A percentile compares a stretch with the other conserved stretches of the same genome.
Conservation (phyloP, 2,797 vertebrate species). For the Carcharodon carcharias region DNA sequence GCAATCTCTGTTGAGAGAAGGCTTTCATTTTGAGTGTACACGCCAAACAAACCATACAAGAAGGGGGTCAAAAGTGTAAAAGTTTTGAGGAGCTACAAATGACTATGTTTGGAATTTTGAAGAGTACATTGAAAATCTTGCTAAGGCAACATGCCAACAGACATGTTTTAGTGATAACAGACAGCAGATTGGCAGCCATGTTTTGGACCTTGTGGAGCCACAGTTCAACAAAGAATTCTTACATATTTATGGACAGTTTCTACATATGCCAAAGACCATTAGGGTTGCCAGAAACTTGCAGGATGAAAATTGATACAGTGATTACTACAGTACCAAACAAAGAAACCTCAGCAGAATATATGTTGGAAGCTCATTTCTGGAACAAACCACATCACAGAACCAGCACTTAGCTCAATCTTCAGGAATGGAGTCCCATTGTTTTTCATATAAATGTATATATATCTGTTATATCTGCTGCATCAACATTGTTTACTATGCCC, state of each 20-base stretch:
- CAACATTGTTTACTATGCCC: neutral
- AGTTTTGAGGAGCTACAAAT: neutral
- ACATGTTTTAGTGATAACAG: conserved; percentile 22
- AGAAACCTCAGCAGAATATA: neutral
- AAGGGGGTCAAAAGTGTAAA: conserved; percentile 5
- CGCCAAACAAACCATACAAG: neutral
- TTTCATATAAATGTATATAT: neutral
- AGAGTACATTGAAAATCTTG: neutral
- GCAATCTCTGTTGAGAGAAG: neutral
- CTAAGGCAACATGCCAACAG: neutral
- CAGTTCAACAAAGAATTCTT: conserved; percentile 24
- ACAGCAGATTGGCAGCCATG: neutral
- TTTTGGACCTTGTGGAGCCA: conserved; percentile 26
- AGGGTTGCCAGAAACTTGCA: neutral
- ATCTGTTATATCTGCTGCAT: neutral
- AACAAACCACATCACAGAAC: too few relatives aligned
- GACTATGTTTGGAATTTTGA: conserved; percentile 2
- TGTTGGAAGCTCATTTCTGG: neutral
- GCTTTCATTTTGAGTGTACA: neutral
- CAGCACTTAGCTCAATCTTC: neutral
- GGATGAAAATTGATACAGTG: neutral
- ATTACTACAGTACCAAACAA: too few relatives aligned
- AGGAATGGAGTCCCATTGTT: neutral
- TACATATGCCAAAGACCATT: neutral
- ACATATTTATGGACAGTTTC: neutral